Conservation (phyloP, 2,113 vertebrate species). For the Bagarius yarrelli region DNA sequence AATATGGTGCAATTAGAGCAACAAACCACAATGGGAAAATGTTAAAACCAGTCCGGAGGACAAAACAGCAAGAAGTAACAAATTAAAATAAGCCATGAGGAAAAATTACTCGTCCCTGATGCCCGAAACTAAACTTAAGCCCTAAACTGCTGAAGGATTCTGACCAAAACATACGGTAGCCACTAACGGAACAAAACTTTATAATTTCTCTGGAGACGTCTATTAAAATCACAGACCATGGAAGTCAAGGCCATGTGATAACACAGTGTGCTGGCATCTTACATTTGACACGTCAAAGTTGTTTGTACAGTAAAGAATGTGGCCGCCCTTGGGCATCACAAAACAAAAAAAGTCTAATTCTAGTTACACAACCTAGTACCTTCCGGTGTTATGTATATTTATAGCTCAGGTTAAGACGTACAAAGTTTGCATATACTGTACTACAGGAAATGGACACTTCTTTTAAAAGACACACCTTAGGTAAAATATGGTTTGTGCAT, state of each 20-base stretch:
- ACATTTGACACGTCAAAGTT: constrained; percentile 5
- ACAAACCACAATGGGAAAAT: too few relatives aligned
- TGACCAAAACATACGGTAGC: neutral
- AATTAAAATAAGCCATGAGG: too few relatives aligned
- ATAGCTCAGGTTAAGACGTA: neutral
- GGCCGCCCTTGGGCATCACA: neutral
- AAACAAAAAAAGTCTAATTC: neutral
- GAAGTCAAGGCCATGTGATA: neutral
- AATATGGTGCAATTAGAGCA: too few relatives aligned
- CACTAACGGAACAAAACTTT: neutral
- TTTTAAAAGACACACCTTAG: neutral
- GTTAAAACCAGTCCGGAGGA: too few relatives aligned
- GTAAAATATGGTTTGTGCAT: neutral
- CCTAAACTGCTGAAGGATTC: neutral
- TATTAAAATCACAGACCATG: neutral
- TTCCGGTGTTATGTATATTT: neutral
- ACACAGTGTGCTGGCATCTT: neutral
- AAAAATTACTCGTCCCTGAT: too few relatives aligned
- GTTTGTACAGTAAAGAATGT: constrained; percentile 11
- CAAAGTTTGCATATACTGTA: neutral
- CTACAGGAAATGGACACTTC: neutral
- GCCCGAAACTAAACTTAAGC: too few relatives aligned
- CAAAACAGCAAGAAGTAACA: too few relatives aligned
- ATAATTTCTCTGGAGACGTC: neutral
- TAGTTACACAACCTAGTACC: neutral